phyloP scores from a whole-genome alignment of 2,888 invertebrate genomes.

The Cryptosula pallasiana region DNA sequence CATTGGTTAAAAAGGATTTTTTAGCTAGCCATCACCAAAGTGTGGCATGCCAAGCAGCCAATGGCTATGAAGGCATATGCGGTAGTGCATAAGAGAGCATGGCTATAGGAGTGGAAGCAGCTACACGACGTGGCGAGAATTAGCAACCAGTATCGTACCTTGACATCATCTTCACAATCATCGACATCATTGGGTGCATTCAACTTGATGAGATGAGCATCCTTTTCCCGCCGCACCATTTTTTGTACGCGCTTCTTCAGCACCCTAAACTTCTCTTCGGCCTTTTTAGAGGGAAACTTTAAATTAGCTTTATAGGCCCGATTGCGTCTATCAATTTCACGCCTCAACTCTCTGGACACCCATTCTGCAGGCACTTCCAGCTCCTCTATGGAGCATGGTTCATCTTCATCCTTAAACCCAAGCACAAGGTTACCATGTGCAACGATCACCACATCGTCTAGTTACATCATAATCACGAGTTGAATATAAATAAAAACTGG shows the following conservation, averaged over 20 bases:
- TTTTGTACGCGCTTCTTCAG: not conserved
- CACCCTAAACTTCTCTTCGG: not conserved
- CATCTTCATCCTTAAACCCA: not conserved
- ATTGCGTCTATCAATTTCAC: not conserved
- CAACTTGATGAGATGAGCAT: not conserved
- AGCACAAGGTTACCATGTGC: too few relatives aligned
- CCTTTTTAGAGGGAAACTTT: not conserved
- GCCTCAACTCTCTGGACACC: not conserved
- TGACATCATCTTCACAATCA: not conserved
- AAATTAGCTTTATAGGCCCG: not conserved
- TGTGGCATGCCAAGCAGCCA: too few relatives aligned
- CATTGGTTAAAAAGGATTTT: too few relatives aligned
- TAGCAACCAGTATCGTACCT: too few relatives aligned
- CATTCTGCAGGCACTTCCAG: not conserved
- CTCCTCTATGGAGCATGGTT: not conserved
- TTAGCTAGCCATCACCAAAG: too few relatives aligned
- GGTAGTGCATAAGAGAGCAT: too few relatives aligned
- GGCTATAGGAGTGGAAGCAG: too few relatives aligned
- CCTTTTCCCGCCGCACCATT: not conserved
- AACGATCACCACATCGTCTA: too few relatives aligned
- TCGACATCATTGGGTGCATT: not conserved
- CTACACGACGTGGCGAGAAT: too few relatives aligned
- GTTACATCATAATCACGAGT: too few relatives aligned
- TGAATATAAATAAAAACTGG: too few relatives aligned
- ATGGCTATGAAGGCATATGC: too few relatives aligned